phyloP scores from a whole-genome alignment of 1,140 invertebrate species.

The Conopomorpha cramerella region DNA sequence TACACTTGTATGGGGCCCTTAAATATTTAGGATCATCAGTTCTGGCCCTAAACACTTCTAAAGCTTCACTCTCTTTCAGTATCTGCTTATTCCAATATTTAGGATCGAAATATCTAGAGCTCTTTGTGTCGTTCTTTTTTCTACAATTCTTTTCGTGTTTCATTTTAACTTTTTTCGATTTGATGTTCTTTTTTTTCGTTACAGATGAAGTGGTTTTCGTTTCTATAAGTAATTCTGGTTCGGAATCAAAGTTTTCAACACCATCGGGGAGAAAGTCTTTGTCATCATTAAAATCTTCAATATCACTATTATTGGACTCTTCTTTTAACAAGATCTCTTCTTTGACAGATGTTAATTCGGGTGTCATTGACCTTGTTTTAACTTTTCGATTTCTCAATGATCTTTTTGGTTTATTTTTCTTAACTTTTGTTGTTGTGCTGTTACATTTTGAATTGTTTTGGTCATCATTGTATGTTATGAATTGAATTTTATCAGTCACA shows the following conservation, averaged over 20 bases:
- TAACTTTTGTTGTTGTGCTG: constrained; percentile 1
- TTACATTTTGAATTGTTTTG: constrained; percentile 5
- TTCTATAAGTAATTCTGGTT: too few relatives aligned
- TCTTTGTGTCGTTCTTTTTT: background rate
- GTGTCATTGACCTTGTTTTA: too few relatives aligned
- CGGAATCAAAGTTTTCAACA: too few relatives aligned
- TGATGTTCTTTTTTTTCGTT: background rate
- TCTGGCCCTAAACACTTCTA: constrained; percentile 20
- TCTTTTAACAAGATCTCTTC: too few relatives aligned
- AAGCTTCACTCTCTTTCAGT: constrained; percentile 35
- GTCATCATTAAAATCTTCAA: background rate
- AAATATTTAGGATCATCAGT: constrained; percentile 27
- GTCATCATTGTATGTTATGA: background rate
- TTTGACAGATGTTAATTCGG: too few relatives aligned
- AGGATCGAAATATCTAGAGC: constrained; percentile 1
- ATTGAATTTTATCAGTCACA: constrained; percentile 9
- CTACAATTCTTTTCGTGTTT: background rate
- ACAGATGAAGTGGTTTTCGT: background rate
- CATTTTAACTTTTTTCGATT: background rate
- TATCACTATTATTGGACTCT: background rate
- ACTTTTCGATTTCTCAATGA: too few relatives aligned
- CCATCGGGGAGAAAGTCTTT: too few relatives aligned
- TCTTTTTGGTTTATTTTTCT: background rate
- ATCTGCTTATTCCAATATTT: constrained; percentile 23
- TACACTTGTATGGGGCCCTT: constrained; percentile 23